Base-by-base conservation (phyloP, 1,140 invertebrate genomes). In the Brachionus asplanchnoidis region DNA sequence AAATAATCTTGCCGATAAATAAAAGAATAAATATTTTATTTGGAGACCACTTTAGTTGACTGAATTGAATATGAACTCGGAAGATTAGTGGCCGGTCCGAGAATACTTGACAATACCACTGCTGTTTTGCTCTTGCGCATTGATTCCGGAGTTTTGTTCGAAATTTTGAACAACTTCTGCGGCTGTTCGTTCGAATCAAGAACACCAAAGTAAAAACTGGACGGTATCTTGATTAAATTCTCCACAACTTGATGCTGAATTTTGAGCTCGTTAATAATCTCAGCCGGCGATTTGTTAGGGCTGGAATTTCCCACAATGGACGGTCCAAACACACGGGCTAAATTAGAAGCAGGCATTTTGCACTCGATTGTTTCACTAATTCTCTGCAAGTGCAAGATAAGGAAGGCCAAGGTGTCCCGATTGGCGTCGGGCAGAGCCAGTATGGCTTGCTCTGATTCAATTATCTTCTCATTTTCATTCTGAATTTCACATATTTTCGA, bases 311-410 rank as follows among this genome's bases (percentile, higher is more conserved):
- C 84, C 26, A 85, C 70, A 77, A 85, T 53, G 3, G 70, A 75
- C 12, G 84, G 84, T 40, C 84, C 84, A 32, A 85, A 85, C 0
- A 75, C 46, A 26, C 60, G 28, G 6, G 50, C 50, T 11, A 85
- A 23, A 85, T 85, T 85, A n/a, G 50, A 42, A 12, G 56, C 44
- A 3, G 73, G 73, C 84, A 85, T 85, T 53, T 73, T 73, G 44
- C 84, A 85, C 14, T 77, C 73, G n/a, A 50, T 50, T 23, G 75
- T 65, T 46, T 78, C 84, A 4, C 66, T 36, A 11, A 85, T 73
- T 26, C 75, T 65, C 50, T 85, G 50, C 12, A 85, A 70, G 66
- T 85, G 84, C n/a, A 85, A 28, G 8, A 85, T 85, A 28, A 85
- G 17, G 32, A 56, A 85, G n/a, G 73, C 75, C 17, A 85, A 50